Evolutionary conservation across 1,140 invertebrate genomes (phyloP).

Genomic region (Coelopa frigida): DNA sequence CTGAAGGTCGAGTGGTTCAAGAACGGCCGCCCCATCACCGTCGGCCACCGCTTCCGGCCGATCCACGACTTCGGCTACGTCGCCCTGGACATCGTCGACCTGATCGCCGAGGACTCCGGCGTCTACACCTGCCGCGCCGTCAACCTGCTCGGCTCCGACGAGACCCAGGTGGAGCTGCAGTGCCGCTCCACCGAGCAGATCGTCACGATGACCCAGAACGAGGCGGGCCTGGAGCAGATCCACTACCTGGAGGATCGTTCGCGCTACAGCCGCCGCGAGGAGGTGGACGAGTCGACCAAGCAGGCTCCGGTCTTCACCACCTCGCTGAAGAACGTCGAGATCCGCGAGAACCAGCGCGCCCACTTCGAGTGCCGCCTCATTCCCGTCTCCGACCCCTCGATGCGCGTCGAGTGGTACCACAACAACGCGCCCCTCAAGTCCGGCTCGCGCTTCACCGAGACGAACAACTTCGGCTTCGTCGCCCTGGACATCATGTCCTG

Average conservation of each 20-base stretch:
- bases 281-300: conserved; percentile 72
- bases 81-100: conserved; percentile 81
- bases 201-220: conserved; percentile 74
- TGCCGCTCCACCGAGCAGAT: conserved; percentile 71
- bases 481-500: conserved; percentile 87
- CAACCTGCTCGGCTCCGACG: conserved; percentile 79
- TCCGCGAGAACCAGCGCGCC: conserved; percentile 90
- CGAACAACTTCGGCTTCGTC: conserved; percentile 91
- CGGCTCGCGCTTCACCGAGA: conserved; percentile 82
- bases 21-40: conserved; percentile 78
- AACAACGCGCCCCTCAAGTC: conserved; percentile 84
- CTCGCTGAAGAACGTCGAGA: conserved; percentile 80
- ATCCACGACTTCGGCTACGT: conserved; percentile 96
- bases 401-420: conserved; percentile 98
- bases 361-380: conserved; percentile 95
- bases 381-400: conserved; percentile 90
- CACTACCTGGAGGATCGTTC: conserved; percentile 79
- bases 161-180: conserved; percentile 65
- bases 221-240: conserved; percentile 76
- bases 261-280: conserved; percentile 63
- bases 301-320: conserved; percentile 88
- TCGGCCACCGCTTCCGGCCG: conserved; percentile 84
- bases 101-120: conserved; percentile 89
- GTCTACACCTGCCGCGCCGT: conserved; percentile 86
- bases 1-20: conserved; percentile 92